Evolutionary conservation across 2,113 vertebrate species (phyloP), one percentile per base, ranked within the genome.

Genomic region (Turnix velox): DNA sequence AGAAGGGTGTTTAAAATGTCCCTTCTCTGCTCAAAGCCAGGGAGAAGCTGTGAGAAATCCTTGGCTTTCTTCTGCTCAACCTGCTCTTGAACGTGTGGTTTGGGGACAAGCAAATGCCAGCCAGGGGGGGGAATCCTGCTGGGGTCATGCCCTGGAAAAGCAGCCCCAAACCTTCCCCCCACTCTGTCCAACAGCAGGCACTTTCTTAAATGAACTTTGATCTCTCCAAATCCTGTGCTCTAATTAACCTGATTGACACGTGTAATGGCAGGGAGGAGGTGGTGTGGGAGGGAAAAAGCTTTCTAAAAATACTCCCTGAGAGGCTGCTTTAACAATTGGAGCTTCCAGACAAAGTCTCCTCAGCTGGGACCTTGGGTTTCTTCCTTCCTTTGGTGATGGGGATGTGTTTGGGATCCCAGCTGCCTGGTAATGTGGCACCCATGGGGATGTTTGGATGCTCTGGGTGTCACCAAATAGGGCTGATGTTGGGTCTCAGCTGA

Each of bases 161-260:
- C 94, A 69, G 74, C 95, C 94, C 91, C 67, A 61, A 14, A 10
- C 42, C 88, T n/a, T n/a, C n/a, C n/a, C n/a, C n/a, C n/a, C 92
- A 88, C 31, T 57, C 84, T 78, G 84, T 0, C 23, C 62, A 35
- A 11, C 94, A 96, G 91, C 87, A 35, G 91, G 91, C 10, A 27
- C 71, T 71, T 52, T 6, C 15, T 51, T 54, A 35, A 71, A 43
- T 17, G 66, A 22, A 40, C 94, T 94, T 85, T 85, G 84, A 89
- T 95, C 91, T 46, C 42, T 67, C 71, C 10, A 19, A 66, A n/a
- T 15, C 74, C 58, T 31, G 28, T 8, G 76, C 91, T 68, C 66
- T 18, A 33, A 67, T 62, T 42, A 82, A 91, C 89, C 81, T 54
- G 67, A 5, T 42, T 42, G 76, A 76, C 11, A 2, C 6, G 62